Percentiles rank a stretch among this genome's conserved stretches.
phyloP scores from a whole-genome alignment of 2,888 invertebrate species.

The Helleia helle region DNA sequence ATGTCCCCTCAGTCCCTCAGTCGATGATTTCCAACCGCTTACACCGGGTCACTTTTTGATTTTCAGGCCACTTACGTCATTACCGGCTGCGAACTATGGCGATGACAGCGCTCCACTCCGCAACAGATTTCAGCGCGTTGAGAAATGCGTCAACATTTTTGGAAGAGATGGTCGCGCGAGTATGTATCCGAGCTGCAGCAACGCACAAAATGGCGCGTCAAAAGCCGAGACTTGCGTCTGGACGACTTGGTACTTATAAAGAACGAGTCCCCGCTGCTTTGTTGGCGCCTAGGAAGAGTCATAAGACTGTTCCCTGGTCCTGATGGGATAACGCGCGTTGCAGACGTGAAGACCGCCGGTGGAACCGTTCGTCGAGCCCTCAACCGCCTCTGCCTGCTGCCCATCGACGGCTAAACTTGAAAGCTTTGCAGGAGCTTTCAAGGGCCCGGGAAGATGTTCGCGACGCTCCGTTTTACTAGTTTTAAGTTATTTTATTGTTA shows the following conservation, averaged over 20 bases:
- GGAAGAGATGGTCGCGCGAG: conserved; percentile 4
- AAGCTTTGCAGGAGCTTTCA: too few species aligned
- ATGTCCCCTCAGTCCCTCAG: conserved; percentile 13
- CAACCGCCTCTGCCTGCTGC: too few species aligned
- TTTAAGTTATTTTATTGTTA: too few species aligned
- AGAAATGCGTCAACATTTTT: conserved; percentile 1
- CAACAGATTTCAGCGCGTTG: not conserved
- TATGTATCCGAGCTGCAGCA: conserved; percentile 5
- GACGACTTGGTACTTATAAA: not conserved
- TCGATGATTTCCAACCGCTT: not conserved
- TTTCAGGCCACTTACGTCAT: not conserved
- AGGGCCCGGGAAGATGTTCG: too few species aligned
- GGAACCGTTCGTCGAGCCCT: too few species aligned
- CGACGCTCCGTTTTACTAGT: too few species aligned
- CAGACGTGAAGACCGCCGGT: not conserved
- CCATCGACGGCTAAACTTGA: too few species aligned
- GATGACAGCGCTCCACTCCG: not conserved
- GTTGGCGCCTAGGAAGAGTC: not conserved
- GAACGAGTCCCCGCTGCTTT: not conserved
- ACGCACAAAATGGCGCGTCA: conserved; percentile 4
- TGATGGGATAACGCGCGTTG: not conserved
- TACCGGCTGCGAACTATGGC: not conserved
- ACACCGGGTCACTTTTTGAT: not conserved
- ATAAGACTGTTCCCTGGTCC: not conserved
- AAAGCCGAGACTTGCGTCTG: not conserved